A percentile compares a stretch with the other conserved stretches of the same genome.
These are phyloP conservation scores for Enteromius radiatus DNA, from an alignment of 2,797 vertebrate genomes.

Conservation along the genomic window DNA sequence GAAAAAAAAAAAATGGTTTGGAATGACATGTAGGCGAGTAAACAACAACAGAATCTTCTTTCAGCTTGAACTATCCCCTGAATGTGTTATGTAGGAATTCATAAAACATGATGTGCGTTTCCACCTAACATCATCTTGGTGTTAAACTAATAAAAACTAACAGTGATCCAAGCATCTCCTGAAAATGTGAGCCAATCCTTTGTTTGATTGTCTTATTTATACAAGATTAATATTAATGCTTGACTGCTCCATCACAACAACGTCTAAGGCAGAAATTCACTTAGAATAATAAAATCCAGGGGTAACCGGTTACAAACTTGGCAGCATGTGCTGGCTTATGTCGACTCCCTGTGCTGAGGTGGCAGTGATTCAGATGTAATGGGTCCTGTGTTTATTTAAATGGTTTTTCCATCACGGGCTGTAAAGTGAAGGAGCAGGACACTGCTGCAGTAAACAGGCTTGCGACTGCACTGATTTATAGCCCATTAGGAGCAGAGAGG, in stretches of 20 bases:
- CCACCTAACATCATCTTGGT: conserved; percentile 33
- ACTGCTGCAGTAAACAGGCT: conserved; percentile 70
- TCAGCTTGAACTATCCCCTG: conserved; percentile 32
- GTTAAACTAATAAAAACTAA: conserved; percentile 49
- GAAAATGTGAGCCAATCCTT: conserved; percentile 18
- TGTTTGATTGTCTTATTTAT: conserved; percentile 46
- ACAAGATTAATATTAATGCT: conserved; percentile 51
- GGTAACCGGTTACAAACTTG: conserved; percentile 51
- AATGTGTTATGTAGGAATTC: conserved; percentile 49
- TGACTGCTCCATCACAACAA: conserved; percentile 52
- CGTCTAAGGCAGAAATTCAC: conserved; percentile 38
- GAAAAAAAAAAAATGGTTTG: not conserved
- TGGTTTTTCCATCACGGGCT: conserved; percentile 76
- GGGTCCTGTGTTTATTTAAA: conserved; percentile 80
- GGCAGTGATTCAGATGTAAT: conserved; percentile 76
- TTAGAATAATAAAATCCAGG: conserved; percentile 51
- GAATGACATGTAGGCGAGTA: not conserved
- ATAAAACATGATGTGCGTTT: conserved; percentile 23
- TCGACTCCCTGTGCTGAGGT: conserved; percentile 41
- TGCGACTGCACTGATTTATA: conserved; percentile 76
- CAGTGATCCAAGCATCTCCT: conserved; percentile 31
- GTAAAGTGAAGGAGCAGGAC: conserved; percentile 77
- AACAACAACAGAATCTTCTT: not conserved
- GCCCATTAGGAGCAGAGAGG: conserved; percentile 76
- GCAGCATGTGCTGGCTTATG: conserved; percentile 46